Base-by-base conservation (phyloP, 2,888 invertebrate species). In the Muschampia plurimacula region DNA sequence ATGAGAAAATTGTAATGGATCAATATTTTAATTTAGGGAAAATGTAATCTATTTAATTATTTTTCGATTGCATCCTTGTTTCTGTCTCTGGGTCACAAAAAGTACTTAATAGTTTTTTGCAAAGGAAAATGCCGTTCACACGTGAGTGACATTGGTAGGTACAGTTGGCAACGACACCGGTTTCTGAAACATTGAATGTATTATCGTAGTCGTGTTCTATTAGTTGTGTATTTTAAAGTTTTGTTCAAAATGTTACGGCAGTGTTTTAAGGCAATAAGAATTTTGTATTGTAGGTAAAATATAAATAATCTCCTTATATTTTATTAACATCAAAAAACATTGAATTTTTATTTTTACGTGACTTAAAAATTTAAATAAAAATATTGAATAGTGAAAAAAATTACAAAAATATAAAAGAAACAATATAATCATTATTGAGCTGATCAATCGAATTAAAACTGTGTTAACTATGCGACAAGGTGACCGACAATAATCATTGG, bases 131-230 rank as follows among this genome's bases (percentile, higher is more conserved):
- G 66, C 65, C 22, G 39, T 62, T 46, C 28, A 28, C 52, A 62
- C 62, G 67, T 67, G 52, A 67, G 49, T 72, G 72, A 62, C 71
- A 67, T 71, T 71, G 41, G 22, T 64, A 64, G 49, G 36, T 66
- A 66, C 39, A 63, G 28, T 69, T 69, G 69, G 55, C 69, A 69
- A 52, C 49, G 28, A 36, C 55, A 69, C 41, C 41, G 55, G 8
- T 28, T 69, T 62, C 63, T 62, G 5, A 59, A 68, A 68, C 59
- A 46, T 60, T 65, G n/a, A 28, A 32, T 32, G 65, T 49, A 32
- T 28, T 15, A 49, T 12, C 7, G 32, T 13, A 6, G 0, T n/a
- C 32, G n/a, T 9, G 39, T 36, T 2, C 9, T 9, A 13, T 39
- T 32, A 36, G 39, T 8, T 63, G 28, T 15, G 7, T 63, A 44